Evolutionary conservation across 2,113 vertebrate genomes (phyloP), one percentile per base, ranked within the genome.

Genomic region (Microtus oregoni): DNA sequence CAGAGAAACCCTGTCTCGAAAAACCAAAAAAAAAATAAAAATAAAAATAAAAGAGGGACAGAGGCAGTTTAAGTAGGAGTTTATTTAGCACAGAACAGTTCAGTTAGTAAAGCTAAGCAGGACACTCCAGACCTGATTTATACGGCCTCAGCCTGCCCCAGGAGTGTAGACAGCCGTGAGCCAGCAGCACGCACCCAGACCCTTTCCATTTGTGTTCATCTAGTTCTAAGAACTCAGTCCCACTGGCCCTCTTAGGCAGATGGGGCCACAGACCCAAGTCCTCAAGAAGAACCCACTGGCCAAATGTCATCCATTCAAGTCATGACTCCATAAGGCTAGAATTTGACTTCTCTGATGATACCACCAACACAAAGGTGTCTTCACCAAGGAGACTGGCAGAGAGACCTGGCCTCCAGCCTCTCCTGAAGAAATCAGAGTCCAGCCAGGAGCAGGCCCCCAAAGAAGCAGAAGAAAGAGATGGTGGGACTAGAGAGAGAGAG

Each of bases 261-360:
- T 11, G 98, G 97, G 44, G 97, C 96, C 3, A 98, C 98, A 87
- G 96, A 98, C 75, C 98, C 94, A 55, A 97, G 98, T 38, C 97
- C 98, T 52, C 81, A 26, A 73, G 90, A 78, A 26, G 97, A 88
- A n/a, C 68, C 89, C 12, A 3, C 15, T 41, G 77, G 58, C 58
- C 97, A 97, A 22, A 85, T 68, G 94, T 92, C 7, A 1, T 3
- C 19, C 10, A 95, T 22, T 55, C 63, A 38, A 98, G 98, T 52
- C 68, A 93, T 3, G 97, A 94, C 76, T 97, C 98, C 1, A 13
- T 99, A 68, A 98, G 98, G 95, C 97, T 99, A 2, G 99, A 99
- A 96, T 99, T 99, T 95, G 98, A 99, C 94, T 99, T 99, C 50
- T 98, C 98, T 5, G 98, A 99, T 0, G 94, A 79, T 2, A 83